Evolutionary conservation across 2,113 vertebrate species (phyloP), one percentile per base, ranked within the genome.

Genomic region (Anser cygnoides): DNA sequence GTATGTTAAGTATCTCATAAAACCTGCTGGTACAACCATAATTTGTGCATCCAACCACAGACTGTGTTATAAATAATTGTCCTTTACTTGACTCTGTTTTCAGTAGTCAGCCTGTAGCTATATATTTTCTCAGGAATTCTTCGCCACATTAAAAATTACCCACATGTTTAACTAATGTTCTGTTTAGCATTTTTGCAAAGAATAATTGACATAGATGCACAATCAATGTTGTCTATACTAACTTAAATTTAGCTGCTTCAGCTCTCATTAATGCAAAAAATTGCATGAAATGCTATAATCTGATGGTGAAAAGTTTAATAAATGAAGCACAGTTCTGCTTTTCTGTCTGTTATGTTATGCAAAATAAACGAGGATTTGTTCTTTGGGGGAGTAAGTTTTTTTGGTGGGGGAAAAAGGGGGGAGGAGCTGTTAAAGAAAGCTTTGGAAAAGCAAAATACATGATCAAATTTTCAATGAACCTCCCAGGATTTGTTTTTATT

Each of bases 241-340:
- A 92, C 93, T 89, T 87, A 84, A 97, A 95, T 95, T 95, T 92
- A 97, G 91, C 89, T 96, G 81, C 87, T 95, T 97, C 96, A 95
- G 92, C 96, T 95, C 82, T 97, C 70, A 95, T 98, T 96, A 97
- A 94, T 96, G 97, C 87, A 96, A 96, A 94, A 89, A 97, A 95
- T 67, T 92, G 91, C 92, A 68, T 88, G 91, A 98, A 95, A 94
- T 90, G 96, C 96, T 95, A 29, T 93, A 81, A 90, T 78, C 71
- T 91, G 76, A 86, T 81, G 77, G 93, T 79, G 92, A 96, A 96
- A 90, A 92, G 62, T 92, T 94, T 95, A 96, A 95, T 74, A 93
- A 91, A 86, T 94, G 71, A 89, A 95, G 87, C 43, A 57, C 20
- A 20, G 49, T 86, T 94, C 66, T 91, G 92, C 84, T 71, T 83